These are phyloP conservation scores for Ophion obscuratus DNA, from an alignment of 2,888 invertebrate genomes.

Conservation along the genomic window DNA sequence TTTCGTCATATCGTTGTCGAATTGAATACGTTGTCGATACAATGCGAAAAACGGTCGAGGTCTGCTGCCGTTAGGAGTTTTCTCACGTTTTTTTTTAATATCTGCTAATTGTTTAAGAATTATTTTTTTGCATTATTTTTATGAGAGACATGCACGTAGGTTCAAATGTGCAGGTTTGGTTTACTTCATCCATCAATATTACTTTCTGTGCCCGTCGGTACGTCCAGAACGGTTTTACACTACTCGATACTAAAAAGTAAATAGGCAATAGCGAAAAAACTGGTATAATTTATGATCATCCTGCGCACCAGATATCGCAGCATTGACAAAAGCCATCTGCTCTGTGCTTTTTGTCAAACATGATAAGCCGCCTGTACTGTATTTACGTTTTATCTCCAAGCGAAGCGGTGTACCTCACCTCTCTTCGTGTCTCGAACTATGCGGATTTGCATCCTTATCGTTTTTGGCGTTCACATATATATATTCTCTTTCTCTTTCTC, in stretches of 20 bases:
- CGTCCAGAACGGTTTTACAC: conserved; percentile 6
- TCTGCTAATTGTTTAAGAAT: background rate
- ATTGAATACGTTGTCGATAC: too few species aligned
- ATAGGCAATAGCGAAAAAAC: conserved; percentile 38
- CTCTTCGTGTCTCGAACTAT: too few species aligned
- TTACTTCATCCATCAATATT: conserved; percentile 63
- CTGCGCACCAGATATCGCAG: conserved; percentile 45
- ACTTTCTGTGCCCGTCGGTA: conserved; percentile 39
- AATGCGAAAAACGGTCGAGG: too few species aligned
- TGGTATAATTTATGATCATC: conserved; percentile 65
- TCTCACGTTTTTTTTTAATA: too few species aligned
- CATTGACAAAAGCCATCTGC: conserved; percentile 33
- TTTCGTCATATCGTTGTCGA: background rate
- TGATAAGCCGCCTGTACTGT: too few species aligned
- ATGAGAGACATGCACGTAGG: background rate
- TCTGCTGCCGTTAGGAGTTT: too few species aligned
- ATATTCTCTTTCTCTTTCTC: too few species aligned
- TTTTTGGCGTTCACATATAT: too few species aligned
- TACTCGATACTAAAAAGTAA: background rate
- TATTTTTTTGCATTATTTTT: background rate
- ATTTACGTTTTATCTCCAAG: too few species aligned
- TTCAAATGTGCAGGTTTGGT: conserved; percentile 39
- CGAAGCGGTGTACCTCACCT: too few species aligned
- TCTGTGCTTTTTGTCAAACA: too few species aligned
- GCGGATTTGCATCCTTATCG: too few species aligned